These are phyloP conservation scores for Rhopalosiphum padi DNA, from an alignment of 1,140 invertebrate genomes.

Conservation along the genomic window DNA sequence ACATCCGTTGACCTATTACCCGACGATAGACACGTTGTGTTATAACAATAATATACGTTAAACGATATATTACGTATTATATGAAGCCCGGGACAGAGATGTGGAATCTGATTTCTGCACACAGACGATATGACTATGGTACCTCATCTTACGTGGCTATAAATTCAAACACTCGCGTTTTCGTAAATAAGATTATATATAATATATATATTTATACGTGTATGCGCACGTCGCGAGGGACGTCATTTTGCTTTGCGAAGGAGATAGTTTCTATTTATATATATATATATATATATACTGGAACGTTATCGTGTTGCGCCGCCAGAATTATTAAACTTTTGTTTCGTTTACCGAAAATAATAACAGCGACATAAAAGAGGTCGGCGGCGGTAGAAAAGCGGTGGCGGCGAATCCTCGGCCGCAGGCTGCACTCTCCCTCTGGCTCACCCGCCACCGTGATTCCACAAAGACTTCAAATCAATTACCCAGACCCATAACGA, in stretches of 20 bases:
- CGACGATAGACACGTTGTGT: background rate
- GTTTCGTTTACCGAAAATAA: conserved; percentile 51
- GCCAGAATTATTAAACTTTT: conserved; percentile 33
- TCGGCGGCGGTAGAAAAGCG: background rate
- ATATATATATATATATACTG: background rate
- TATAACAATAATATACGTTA: background rate
- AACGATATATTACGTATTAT: background rate
- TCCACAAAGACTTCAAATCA: conserved; percentile 55
- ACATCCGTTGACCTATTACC: background rate
- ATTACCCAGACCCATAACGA: conserved; percentile 49
- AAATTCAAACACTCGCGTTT: background rate
- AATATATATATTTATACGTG: background rate
- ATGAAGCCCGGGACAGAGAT: background rate
- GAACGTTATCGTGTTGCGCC: background rate
- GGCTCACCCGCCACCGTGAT: background rate
- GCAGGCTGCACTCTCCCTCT: background rate
- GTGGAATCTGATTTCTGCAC: background rate
- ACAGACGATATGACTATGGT: background rate
- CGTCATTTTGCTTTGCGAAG: background rate
- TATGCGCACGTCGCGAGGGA: background rate
- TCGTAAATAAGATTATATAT: background rate
- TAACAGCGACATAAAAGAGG: conserved; percentile 31
- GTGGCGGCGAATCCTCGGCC: background rate
- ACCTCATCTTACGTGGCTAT: background rate
- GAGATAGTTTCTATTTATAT: background rate